These are phyloP conservation scores for Crax fasciolata DNA, from an alignment of 2,797 vertebrate species.

Conservation along the genomic window DNA sequence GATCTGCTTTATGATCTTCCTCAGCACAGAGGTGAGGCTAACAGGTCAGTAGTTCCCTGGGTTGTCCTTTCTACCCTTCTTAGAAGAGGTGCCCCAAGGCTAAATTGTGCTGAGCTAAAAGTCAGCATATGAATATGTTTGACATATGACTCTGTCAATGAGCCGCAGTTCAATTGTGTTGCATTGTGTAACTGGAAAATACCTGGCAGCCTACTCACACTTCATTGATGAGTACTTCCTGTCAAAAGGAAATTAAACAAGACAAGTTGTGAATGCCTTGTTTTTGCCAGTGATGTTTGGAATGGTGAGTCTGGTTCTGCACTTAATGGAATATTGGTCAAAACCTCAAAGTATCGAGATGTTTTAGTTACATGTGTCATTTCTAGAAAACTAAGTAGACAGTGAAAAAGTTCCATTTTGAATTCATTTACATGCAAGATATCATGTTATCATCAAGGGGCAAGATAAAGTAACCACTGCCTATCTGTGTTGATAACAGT, in stretches of 20 bases:
- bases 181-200: neutral
- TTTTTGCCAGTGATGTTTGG: neutral
- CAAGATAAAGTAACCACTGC: neutral
- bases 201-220: neutral
- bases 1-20: too few relatives aligned
- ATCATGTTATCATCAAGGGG: neutral
- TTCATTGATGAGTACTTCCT: rapidly evolving
- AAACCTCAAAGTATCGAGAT: neutral
- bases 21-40: too few relatives aligned
- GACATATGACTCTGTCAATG: neutral
- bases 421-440: neutral
- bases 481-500: neutral
- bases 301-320: neutral
- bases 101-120: neutral
- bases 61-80: too few relatives aligned
- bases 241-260: neutral
- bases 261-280: rapidly evolving
- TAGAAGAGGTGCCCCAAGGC: too few relatives aligned
- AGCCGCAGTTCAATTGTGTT: neutral
- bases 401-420: neutral
- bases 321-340: neutral
- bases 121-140: neutral
- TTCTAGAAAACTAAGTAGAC: neutral
- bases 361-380: neutral
- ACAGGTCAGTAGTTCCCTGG: too few relatives aligned